These are phyloP conservation scores for Lerista edwardsae DNA, from an alignment of 2,797 vertebrate genomes.

Conservation along the genomic window DNA sequence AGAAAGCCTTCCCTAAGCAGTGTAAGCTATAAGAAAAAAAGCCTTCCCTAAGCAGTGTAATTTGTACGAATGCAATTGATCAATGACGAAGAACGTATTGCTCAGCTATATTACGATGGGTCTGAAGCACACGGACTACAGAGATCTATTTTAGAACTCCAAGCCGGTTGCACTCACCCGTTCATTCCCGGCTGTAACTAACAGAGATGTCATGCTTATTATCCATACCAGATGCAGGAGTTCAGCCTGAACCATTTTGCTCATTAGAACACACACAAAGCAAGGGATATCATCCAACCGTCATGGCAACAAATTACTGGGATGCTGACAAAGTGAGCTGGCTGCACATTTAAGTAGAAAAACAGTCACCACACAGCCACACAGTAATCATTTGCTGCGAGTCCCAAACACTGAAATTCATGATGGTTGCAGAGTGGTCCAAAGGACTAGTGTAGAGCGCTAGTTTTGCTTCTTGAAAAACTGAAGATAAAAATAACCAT, in stretches of 20 bases:
- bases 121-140: constrained; percentile 56
- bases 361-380: constrained; percentile 16
- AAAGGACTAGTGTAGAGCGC: constrained; percentile 21
- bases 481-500: constrained; percentile 30
- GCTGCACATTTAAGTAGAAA: constrained; percentile 55
- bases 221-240: constrained; percentile 64
- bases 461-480: constrained; percentile 20
- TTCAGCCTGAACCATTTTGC: constrained; percentile 55
- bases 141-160: constrained; percentile 69
- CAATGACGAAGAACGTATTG: constrained; percentile 62
- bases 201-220: constrained; percentile 67
- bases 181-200: constrained; percentile 67
- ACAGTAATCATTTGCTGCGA: constrained; percentile 48
- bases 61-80: constrained; percentile 59
- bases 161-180: constrained; percentile 44
- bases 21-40: constrained; percentile 47
- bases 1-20: neutral
- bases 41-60: neutral
- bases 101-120: constrained; percentile 48
- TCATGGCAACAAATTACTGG: constrained; percentile 65
- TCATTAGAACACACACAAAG: constrained; percentile 69
- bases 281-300: constrained; percentile 57
- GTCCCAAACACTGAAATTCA: constrained; percentile 23
- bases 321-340: constrained; percentile 51
- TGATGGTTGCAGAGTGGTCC: constrained; percentile 20